These are phyloP conservation scores for Drosophila micromelanica DNA, from an alignment of 1,140 invertebrate species.

Conservation along the genomic window DNA sequence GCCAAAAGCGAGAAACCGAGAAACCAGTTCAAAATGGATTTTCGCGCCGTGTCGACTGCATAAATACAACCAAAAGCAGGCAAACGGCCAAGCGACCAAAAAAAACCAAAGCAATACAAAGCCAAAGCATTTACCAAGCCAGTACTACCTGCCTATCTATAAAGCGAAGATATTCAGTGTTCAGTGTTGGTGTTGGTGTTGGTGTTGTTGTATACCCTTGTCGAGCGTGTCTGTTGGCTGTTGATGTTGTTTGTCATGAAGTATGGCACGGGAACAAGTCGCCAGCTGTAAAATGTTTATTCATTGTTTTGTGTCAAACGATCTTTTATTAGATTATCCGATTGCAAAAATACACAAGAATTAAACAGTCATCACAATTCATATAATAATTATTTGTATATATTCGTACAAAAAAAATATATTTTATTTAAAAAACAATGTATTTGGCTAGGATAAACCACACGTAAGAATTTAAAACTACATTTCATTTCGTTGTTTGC, in stretches of 20 bases:
- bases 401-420: too few relatives aligned
- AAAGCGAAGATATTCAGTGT: not conserved
- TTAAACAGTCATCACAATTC: not conserved
- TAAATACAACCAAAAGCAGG: constrained; percentile 21
- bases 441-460: too few relatives aligned
- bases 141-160: constrained; percentile 6
- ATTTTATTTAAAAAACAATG: too few relatives aligned
- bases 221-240: not conserved
- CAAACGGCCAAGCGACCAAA: not conserved
- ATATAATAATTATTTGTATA: too few relatives aligned
- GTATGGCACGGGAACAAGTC: not conserved
- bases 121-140: not conserved
- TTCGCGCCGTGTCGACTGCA: constrained; percentile 16
- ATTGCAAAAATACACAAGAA: not conserved
- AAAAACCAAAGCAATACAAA: not conserved
- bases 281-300: not conserved
- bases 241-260: not conserved
- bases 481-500: too few relatives aligned
- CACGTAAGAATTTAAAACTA: too few relatives aligned
- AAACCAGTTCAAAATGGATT: constrained; percentile 59
- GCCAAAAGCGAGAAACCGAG: constrained; percentile 22
- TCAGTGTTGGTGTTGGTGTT: not conserved
- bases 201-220: constrained; percentile 1
- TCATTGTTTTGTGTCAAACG: not conserved
- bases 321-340: not conserved